Evolutionary conservation across 2,113 vertebrate species (phyloP), one percentile per base, ranked within the genome.

Genomic region (Sinocyclocheilus grahami): DNA sequence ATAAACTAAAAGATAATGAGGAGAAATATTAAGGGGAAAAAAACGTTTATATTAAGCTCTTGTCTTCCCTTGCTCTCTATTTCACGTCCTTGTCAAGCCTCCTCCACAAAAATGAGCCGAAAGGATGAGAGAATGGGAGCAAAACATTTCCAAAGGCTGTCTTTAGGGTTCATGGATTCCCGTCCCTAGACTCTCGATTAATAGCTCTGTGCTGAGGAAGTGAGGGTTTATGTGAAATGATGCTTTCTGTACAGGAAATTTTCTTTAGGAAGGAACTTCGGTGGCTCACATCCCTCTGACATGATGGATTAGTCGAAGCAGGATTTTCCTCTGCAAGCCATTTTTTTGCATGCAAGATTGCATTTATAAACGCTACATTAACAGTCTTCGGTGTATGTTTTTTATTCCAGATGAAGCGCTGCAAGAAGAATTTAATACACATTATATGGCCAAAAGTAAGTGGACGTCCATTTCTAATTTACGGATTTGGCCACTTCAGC

Each of bases 161-260:
- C 37, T 74, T 39, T 16, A 65, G 51, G 62, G 65, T 53, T 76
- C 53, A 75, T 79, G 53, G 53, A 72, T 39, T 12, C 60, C 24
- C n/a, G 14, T 69, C 78, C 39, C 53, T 62, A 74, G 83, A 62
- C 14, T 58, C 63, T 78, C 7, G 83, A 80, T 84, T 75, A 80
- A 86, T 65, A 30, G 76, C 85, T 74, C 18, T 60, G 80, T 86
- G 75, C 53, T 84, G 75, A 86, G 75, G 65, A 86, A 88, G 78
- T 67, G 55, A 86, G 65, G 63, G 60, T 86, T 86, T 83, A 86
- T 46, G 77, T 84, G 30, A 51, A 39, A 79, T 33, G 79, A 69
- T 30, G 76, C 58, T 82, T 85, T 85, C n/a, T 72, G 18, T 46
- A 78, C 48, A 86, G 87, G 55, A 80, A 67, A 75, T 51, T 79